These are phyloP conservation scores for Aphelinus atriplicis DNA, from an alignment of 1,140 invertebrate species.

Conservation along the genomic window DNA sequence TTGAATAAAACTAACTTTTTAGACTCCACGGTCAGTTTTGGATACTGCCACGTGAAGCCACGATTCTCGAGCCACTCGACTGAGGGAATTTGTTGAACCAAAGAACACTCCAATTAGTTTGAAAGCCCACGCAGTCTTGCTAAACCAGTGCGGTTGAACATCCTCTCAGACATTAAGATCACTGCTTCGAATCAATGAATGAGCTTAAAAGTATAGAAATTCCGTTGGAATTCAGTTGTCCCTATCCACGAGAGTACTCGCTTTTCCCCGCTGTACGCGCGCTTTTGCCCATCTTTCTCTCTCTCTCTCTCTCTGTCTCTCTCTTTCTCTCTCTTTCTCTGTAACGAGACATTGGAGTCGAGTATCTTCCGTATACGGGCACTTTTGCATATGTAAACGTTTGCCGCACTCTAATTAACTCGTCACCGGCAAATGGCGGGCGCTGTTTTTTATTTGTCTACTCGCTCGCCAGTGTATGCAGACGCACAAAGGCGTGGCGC, in stretches of 20 bases:
- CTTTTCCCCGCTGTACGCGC: slow-evolving; percentile 9
- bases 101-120: no score
- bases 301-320: slow-evolving; percentile 11
- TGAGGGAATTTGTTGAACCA: no score
- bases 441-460: slow-evolving; percentile 36
- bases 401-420: slow-evolving; percentile 51
- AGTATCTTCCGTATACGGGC: slow-evolving; percentile 45
- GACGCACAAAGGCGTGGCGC: no score
- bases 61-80: no score
- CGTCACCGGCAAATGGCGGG: slow-evolving; percentile 38
- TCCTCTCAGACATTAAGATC: no score
- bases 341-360: slow-evolving; percentile 25
- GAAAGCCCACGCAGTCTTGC: no score
- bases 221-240: slow-evolving; percentile 8
- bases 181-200: no score
- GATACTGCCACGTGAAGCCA: no score
- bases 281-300: slow-evolving; percentile 25
- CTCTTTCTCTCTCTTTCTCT: slow-evolving; percentile 33
- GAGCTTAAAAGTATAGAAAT: no score
- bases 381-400: slow-evolving; percentile 56
- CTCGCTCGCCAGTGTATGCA: background rate
- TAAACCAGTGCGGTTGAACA: no score
- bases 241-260: slow-evolving; percentile 23
- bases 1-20: no score
- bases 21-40: no score